Base-by-base conservation (phyloP, 2,888 invertebrate genomes). In the Entomobrya proxima region DNA sequence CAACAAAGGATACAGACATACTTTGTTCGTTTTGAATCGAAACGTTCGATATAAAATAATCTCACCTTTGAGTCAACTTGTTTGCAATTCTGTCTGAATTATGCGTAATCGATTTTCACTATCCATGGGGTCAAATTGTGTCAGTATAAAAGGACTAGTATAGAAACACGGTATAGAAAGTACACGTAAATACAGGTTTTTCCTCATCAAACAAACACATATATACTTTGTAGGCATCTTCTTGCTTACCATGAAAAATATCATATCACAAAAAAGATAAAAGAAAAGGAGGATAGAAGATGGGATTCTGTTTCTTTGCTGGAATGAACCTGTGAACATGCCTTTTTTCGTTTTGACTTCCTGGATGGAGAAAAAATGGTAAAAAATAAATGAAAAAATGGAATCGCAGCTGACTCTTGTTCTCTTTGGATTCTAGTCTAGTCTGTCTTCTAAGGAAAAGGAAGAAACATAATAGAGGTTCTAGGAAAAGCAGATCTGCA, bases 381-480 rank as follows among this genome's bases (percentile, higher is more conserved):
- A 44, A 74, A 84, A 85, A 85, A 79, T 74, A 85, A 79, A 85
- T 85, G 74, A 61, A 85, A 85, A 55, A 85, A 80, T 85, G 79
- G 80, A 80, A 80, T 76, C 32, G 85, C 80, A 80, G 85, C 85
- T 85, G 80, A 85, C 85, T 80, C 85, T 50, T 80, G 55, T 76
- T 79, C 76, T 74, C 27, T 47, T 18, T 47, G 44, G 7, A 24
- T 58, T 32, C 9, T 64, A 58, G 58, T 64, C 11, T 13, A 24
- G 47, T 37, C 9, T 64, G 15, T 24, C 24, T 44, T 72, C n/a
- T 27, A 21, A 35, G 32, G 18, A 1, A 40, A 67, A 67, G 44
- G 6, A 1, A 1, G 3, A 15, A 30, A n/a, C n/a, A 32, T 15
- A 47, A 47, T 47, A 13, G 13, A 7, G 13, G 5, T n/a, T 40